These are phyloP conservation scores for Monarcha castaneiventris DNA, from an alignment of 2,113 vertebrate species.

Conservation along the genomic window DNA sequence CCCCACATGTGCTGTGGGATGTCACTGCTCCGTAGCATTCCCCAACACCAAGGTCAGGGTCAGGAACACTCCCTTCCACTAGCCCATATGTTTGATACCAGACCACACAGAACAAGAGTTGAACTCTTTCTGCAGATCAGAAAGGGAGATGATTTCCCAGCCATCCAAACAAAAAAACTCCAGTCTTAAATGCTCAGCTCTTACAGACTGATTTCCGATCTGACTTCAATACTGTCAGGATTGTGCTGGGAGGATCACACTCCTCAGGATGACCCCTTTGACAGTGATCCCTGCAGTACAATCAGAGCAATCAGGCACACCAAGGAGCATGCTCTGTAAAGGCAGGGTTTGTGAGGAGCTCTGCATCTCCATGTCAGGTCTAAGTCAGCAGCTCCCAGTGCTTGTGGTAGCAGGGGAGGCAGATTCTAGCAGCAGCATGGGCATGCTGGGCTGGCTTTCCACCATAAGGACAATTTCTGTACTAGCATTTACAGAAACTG, in stretches of 20 bases:
- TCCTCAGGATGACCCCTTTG: neutral
- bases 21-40: neutral
- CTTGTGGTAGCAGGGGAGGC: neutral
- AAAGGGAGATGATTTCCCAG: neutral
- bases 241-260: neutral
- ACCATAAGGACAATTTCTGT: neutral
- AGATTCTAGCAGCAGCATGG: neutral
- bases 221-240: neutral
- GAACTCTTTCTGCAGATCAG: neutral
- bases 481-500: neutral
- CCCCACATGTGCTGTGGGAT: neutral
- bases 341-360: neutral
- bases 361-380: neutral
- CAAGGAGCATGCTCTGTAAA: neutral
- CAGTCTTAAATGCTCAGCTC: neutral
- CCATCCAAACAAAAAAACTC: neutral
- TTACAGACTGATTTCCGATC: neutral
- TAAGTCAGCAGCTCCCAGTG: neutral
- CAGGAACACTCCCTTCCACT: neutral
- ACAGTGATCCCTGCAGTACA: neutral
- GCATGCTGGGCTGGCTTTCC: neutral
- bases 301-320: neutral
- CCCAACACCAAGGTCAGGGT: rapidly evolving
- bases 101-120: neutral
- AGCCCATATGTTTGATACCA: neutral